phyloP scores from a whole-genome alignment of 2,888 invertebrate genomes.

The Hypercompe scribonia region DNA sequence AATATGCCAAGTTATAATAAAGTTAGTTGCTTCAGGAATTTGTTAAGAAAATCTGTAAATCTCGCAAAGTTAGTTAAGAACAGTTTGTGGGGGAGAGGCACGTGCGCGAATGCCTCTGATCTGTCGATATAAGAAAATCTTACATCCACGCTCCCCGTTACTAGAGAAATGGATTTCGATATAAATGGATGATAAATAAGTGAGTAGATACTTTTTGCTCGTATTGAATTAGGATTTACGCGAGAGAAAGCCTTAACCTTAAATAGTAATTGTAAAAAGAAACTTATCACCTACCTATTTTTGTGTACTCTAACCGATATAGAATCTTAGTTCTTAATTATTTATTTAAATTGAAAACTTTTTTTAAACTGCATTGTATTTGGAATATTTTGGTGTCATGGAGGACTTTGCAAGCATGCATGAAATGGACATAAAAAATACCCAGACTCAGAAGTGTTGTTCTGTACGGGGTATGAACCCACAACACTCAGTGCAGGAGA shows the following conservation, averaged over 20 bases:
- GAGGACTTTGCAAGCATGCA: too few species aligned
- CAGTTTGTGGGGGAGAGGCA: slow-evolving; percentile 15
- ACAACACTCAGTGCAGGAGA: too few species aligned
- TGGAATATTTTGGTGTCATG: too few species aligned
- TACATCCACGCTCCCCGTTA: neutral
- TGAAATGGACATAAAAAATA: too few species aligned
- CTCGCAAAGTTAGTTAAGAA: slow-evolving; percentile 25
- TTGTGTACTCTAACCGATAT: too few species aligned
- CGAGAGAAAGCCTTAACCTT: neutral
- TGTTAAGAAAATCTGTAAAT: slow-evolving; percentile 22
- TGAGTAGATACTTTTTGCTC: neutral
- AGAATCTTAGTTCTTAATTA: too few species aligned
- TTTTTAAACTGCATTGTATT: too few species aligned
- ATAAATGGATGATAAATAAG: neutral
- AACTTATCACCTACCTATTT: too few species aligned
- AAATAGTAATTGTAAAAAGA: neutral
- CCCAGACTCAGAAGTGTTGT: too few species aligned
- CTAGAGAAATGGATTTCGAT: neutral
- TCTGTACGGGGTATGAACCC: too few species aligned
- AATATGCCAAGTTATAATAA: slow-evolving; percentile 26
- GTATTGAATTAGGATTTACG: neutral
- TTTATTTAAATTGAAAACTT: too few species aligned
- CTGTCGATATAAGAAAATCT: slow-evolving; percentile 18
- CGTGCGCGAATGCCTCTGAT: slow-evolving; percentile 18
- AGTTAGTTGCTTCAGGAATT: slow-evolving; percentile 21